Conservation (phyloP, 2,888 invertebrate genomes). For the Ophion obscuratus region DNA sequence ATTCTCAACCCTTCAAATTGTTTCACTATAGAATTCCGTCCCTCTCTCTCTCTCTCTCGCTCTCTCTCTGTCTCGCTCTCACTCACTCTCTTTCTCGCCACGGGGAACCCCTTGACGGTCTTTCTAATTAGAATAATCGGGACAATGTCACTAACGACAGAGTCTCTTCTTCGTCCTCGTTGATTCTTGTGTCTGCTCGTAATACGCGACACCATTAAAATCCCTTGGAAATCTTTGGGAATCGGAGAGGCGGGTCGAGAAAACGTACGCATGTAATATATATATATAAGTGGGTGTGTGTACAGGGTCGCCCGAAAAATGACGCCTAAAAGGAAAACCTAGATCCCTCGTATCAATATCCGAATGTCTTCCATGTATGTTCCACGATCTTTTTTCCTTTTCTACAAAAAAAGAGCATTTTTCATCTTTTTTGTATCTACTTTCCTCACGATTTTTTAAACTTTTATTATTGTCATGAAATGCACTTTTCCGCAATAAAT, state of each 20-base stretch:
- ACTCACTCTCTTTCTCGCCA: background rate
- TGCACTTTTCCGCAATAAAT: no score
- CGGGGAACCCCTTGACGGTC: background rate
- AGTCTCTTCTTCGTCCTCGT: conserved; percentile 23
- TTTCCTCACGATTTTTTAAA: no score
- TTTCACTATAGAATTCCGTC: background rate
- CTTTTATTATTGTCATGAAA: no score
- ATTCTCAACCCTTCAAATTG: background rate
- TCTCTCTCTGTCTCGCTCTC: background rate
- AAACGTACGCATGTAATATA: conserved; percentile 7
- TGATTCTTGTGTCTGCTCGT: conserved; percentile 4
- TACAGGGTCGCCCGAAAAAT: background rate
- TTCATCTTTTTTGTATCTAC: no score
- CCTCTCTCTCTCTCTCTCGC: background rate
- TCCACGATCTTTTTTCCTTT: no score
- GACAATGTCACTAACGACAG: conserved; percentile 25
- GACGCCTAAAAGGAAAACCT: no score
- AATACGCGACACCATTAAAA: conserved; percentile 35
- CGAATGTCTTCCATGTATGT: no score
- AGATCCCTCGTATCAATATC: no score
- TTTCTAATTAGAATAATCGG: conserved; percentile 32
- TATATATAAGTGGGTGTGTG: background rate
- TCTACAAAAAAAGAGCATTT: no score
- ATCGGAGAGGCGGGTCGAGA: conserved; percentile 39
- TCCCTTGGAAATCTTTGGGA: conserved; percentile 50